Evolutionary conservation across 2,113 vertebrate species (phyloP), one percentile per base, ranked within the genome.

Genomic region (Sorex fumeus): DNA sequence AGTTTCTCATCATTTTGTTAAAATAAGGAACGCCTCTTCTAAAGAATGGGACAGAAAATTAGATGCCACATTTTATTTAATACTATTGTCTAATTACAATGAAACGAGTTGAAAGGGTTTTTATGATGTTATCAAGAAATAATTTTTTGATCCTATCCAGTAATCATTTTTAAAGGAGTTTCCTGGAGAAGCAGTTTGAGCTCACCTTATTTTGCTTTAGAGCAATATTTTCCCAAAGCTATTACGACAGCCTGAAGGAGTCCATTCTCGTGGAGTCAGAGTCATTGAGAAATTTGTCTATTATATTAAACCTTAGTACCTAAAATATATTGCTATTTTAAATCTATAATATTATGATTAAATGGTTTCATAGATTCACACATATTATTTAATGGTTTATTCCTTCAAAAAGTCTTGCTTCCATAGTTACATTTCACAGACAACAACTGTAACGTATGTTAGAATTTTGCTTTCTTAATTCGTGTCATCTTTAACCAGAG

Each of bases 101-200:
- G 53, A 9, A 77, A 36, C 53, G 8, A 91, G 6, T 77, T 88
- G 77, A 76, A 57, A 34, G 18, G 28, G 3, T 15, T 84, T 91
- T 88, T 91, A 84, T 84, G 36, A 79, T 36, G 18, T 36, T 62
- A 50, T 30, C 30, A 78, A 23, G 28, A 80, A 89, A 84, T 16
- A 53, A 53, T 53, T 10, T 53, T 12, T 53, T 53, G 13, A 53
- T 8, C 53, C 53, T 53, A 53, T 53, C 13, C 10, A 19, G 9
- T 84, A 50, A 71, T 79, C 15, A 69, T 15, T 66, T 71, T 78
- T 78, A 79, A 79, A 91, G 45, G 45, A 60, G 19, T 79, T 94
- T 84, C 53, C 34, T 34, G 13, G 64, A 25, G 77, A 19, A 36
- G 36, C 34, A 21, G 21, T 43, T 80, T 28, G 60, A 70, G 13